Evolutionary conservation across 2,113 vertebrate species (phyloP).

Genomic region (Poeciliopsis occidentalis): DNA sequence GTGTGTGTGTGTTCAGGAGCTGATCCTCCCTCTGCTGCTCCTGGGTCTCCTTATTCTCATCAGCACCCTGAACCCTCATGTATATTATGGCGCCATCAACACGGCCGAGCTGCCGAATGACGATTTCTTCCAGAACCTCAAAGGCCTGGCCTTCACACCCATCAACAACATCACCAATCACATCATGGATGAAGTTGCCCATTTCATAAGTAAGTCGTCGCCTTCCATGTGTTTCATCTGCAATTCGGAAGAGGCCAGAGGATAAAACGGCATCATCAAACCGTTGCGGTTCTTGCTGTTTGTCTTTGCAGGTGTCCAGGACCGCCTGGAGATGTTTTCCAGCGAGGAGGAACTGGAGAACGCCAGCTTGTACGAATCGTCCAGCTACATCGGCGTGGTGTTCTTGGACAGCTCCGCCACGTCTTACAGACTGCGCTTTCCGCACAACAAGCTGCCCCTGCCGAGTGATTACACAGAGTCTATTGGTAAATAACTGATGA

Average conservation of each 20-base stretch:
- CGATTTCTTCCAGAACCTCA: constrained; percentile 39
- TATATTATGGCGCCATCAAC: constrained; percentile 72
- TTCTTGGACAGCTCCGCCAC: constrained; percentile 81
- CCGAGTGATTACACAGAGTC: constrained; percentile 78
- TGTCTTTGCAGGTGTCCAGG: constrained; percentile 52
- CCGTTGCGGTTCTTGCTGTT: background rate
- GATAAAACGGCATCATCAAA: background rate
- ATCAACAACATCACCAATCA: constrained; percentile 75
- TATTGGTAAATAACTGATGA: constrained; percentile 73
- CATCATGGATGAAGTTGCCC: constrained; percentile 86
- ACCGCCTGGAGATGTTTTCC: constrained; percentile 76
- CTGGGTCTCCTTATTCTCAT: constrained; percentile 81
- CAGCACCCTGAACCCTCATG: constrained; percentile 79
- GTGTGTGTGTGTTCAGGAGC: constrained; percentile 73
- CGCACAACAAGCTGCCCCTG: constrained; percentile 32
- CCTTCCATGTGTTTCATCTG: background rate
- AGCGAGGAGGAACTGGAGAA: constrained; percentile 80
- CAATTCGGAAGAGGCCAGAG: background rate
- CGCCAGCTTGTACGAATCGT: constrained; percentile 59
- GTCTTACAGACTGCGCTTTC: constrained; percentile 85
- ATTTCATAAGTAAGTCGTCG: constrained; percentile 69
- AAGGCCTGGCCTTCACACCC: constrained; percentile 79
- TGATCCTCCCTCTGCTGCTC: constrained; percentile 70
- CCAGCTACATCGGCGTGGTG: constrained; percentile 78
- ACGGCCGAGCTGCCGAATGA: constrained; percentile 73